Conservation (phyloP, 2,797 vertebrate genomes). For the Halcyon badia region DNA sequence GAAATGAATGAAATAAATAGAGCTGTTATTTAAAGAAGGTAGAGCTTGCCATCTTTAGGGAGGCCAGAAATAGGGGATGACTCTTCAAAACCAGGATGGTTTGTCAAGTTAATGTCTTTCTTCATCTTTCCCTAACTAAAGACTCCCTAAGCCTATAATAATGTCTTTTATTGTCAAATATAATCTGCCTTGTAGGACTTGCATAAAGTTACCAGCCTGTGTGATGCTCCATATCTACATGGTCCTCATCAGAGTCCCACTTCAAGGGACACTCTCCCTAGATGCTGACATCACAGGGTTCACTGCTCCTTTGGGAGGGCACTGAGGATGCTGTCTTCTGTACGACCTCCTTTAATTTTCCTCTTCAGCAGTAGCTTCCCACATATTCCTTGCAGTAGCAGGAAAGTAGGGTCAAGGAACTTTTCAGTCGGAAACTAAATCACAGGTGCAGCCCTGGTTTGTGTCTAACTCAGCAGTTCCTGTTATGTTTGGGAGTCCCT, state of each 20-base stretch:
- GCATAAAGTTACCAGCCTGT: not conserved
- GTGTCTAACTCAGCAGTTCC: not conserved
- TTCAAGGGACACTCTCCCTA: not conserved
- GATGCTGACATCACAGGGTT: not conserved
- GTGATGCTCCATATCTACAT: not conserved
- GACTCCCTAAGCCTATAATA: not conserved
- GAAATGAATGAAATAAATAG: not conserved
- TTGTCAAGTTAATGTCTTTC: not conserved
- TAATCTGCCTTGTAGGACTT: not conserved
- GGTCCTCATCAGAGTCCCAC: not conserved
- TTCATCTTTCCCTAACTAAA: not conserved
- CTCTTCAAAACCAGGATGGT: not conserved
- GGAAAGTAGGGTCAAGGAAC: not conserved
- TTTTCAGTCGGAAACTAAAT: not conserved
- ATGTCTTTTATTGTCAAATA: not conserved
- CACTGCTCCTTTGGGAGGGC: not conserved
- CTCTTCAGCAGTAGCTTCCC: not conserved
- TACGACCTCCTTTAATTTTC: too few species aligned
- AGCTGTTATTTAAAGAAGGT: not conserved
- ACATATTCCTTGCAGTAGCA: not conserved
- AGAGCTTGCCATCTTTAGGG: not conserved
- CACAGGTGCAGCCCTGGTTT: not conserved
- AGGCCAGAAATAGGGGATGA: not conserved
- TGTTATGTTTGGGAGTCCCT: not conserved
- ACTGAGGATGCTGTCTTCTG: not conserved